Evolutionary conservation across 2,888 invertebrate species (phyloP), one percentile per base, ranked within the genome.

Genomic region (Stenotaenia linearis): DNA sequence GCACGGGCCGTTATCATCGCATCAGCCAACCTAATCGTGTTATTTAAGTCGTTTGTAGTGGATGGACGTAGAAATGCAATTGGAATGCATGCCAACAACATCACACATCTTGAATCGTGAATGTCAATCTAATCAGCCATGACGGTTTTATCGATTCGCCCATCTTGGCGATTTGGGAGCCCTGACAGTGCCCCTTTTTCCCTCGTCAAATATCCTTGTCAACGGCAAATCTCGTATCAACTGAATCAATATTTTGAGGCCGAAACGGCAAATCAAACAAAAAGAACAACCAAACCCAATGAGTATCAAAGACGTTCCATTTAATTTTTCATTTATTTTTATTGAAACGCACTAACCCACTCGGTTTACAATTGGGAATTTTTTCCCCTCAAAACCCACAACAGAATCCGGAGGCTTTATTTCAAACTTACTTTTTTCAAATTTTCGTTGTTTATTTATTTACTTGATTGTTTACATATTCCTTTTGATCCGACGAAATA

Each of bases 21-120:
- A 69, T 69, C 69, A 28, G 50, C 18, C 69, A 69, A 25, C 69
- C 69, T 69, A 69, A 69, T 69, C 69, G 69, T 69, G 69, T 69
- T 69, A 69, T 69, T 69, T 69, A 69, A 69, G 69, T 69, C 69
- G 69, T 69, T 69, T 69, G 69, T 28, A 69, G 69, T 69, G 15
- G 69, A 69, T 69, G 69, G 69, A 69, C 69, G 69, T 69, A 69
- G 69, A 69, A 69, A 69, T 69, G 69, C 69, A 69, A 69, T 69
- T 69, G 69, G 69, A 69, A 69, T 69, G 69, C 69, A 69, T 69
- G 69, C 69, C 69, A 69, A 69, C 69, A 69, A 69, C 69, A 69
- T 69, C 69, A 69, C 69, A 69, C 69, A 69, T 28, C 69, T 69
- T 69, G 69, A 69, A 69, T 28, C 69, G 15, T 69, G 69, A 69